phyloP scores from a whole-genome alignment of 2,888 invertebrate species.

The Andrena praecox region DNA sequence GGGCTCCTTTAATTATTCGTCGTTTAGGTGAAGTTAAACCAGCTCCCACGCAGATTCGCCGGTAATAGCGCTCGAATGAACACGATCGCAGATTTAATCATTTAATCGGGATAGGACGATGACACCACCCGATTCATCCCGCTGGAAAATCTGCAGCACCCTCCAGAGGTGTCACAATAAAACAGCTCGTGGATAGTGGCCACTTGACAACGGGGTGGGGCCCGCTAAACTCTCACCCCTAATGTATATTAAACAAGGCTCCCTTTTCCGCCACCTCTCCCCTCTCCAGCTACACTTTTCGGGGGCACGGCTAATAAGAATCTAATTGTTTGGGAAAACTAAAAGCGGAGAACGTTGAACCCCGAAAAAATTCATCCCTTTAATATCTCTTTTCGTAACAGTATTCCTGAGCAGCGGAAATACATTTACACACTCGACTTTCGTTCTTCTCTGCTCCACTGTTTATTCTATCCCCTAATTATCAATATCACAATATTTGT shows the following conservation, averaged over 20 bases:
- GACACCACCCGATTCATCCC: slow-evolving; percentile 68
- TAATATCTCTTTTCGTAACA: too few relatives aligned
- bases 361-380: background rate
- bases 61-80: slow-evolving; percentile 80
- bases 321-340: slow-evolving; percentile 75
- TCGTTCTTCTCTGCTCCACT: too few relatives aligned
- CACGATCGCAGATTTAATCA: slow-evolving; percentile 71
- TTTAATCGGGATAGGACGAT: slow-evolving; percentile 70
- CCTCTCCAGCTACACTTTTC: slow-evolving; percentile 28
- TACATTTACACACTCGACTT: too few relatives aligned
- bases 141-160: slow-evolving; percentile 69
- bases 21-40: slow-evolving; percentile 26
- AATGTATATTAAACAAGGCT: slow-evolving; percentile 74
- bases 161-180: slow-evolving; percentile 80
- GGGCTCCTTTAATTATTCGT: background rate
- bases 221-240: slow-evolving; percentile 70
- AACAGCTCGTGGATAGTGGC: slow-evolving; percentile 79
- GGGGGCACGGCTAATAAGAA: slow-evolving; percentile 68
- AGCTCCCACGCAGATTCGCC: slow-evolving; percentile 81
- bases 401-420: too few relatives aligned
- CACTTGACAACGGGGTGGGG: slow-evolving; percentile 77
- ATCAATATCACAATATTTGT: background rate
- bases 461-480: background rate
- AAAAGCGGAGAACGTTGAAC: too few relatives aligned
- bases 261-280: slow-evolving; percentile 38